Conservation (phyloP, 2,797 vertebrate genomes). For the Telmatherina bonti region DNA sequence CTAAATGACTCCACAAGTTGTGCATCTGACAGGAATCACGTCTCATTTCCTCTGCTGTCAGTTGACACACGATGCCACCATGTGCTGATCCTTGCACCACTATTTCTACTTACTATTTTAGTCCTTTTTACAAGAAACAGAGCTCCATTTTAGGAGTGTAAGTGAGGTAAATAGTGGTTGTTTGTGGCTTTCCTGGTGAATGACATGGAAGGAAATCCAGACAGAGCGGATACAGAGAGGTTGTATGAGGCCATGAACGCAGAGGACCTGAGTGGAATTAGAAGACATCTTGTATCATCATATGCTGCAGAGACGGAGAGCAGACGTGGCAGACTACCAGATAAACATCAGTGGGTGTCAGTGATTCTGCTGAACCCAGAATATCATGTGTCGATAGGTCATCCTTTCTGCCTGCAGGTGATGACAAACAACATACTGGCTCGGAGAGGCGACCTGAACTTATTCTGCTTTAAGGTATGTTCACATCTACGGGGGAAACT, state of each 20-base stretch:
- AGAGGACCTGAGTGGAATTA: slow-evolving; percentile 47
- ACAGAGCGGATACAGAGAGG: slow-evolving; percentile 7
- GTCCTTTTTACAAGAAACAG: slow-evolving; percentile 9
- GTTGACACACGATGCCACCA: too few species aligned
- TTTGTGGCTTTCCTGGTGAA: slow-evolving; percentile 19
- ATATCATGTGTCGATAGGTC: slow-evolving; percentile 55
- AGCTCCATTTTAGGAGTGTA: slow-evolving; percentile 8
- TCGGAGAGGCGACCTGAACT: slow-evolving; percentile 7
- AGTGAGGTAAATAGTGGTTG: slow-evolving; percentile 46
- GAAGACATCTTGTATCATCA: slow-evolving; percentile 65
- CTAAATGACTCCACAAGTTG: too few species aligned
- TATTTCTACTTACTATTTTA: slow-evolving; percentile 30
- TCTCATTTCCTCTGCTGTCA: slow-evolving; percentile 44
- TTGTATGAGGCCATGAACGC: slow-evolving; percentile 19
- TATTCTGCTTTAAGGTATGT: neutral
- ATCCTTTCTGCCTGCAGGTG: slow-evolving; percentile 56
- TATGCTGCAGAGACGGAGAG: slow-evolving; percentile 46
- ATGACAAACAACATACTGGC: slow-evolving; percentile 62
- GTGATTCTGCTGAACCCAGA: slow-evolving; percentile 58
- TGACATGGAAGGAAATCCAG: slow-evolving; percentile 34
- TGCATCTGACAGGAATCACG: slow-evolving; percentile 5
- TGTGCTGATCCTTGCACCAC: slow-evolving; percentile 7
- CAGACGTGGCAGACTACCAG: slow-evolving; percentile 60
- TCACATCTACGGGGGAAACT: slow-evolving; percentile 13
- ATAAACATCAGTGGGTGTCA: slow-evolving; percentile 72